These are phyloP conservation scores for Simalia tracyae DNA, from an alignment of 2,797 vertebrate genomes.

Conservation along the genomic window DNA sequence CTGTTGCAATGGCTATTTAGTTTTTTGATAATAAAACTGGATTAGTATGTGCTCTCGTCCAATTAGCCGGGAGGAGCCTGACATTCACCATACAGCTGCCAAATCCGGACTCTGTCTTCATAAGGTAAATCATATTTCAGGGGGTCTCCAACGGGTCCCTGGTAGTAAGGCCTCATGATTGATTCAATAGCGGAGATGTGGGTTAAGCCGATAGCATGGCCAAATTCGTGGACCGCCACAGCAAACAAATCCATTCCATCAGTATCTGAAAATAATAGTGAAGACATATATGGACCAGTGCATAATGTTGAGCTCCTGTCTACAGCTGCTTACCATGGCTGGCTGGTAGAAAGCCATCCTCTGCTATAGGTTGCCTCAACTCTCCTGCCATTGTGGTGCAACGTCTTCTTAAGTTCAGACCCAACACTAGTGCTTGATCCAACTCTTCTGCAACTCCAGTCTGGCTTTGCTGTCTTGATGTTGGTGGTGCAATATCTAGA, in stretches of 20 bases:
- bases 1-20: neutral
- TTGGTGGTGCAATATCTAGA: neutral
- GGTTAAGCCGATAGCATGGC: constrained; percentile 93
- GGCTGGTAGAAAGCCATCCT: neutral
- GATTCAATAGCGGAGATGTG: constrained; percentile 90
- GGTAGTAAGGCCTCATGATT: constrained; percentile 98
- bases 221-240: constrained; percentile 95
- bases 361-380: too few species aligned
- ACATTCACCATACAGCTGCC: constrained; percentile 91
- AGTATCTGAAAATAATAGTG: constrained; percentile 74
- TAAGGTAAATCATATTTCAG: constrained; percentile 93
- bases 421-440: neutral
- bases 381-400: neutral
- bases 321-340: neutral
- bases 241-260: constrained; percentile 95
- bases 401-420: neutral
- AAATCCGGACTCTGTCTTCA: constrained; percentile 91
- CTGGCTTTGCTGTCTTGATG: too few species aligned
- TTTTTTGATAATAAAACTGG: neutral
- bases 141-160: constrained; percentile 94
- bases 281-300: fast-evolving
- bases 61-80: neutral
- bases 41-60: neutral
- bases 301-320: neutral
- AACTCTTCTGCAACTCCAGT: neutral